phyloP scores from a whole-genome alignment of 2,888 invertebrate species.

The Xanthia togata region DNA sequence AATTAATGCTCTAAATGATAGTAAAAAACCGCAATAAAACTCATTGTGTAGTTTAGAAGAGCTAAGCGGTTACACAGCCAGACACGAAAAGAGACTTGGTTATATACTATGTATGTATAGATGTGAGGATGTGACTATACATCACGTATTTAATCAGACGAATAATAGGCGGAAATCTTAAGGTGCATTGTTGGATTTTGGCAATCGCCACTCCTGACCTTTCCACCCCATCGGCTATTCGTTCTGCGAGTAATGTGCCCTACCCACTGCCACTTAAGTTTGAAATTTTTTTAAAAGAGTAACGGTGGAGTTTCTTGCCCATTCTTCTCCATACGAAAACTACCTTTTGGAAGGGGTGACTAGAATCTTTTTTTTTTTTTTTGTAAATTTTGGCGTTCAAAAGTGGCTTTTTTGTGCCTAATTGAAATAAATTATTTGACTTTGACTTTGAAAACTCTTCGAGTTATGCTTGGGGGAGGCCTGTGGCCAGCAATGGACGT shows the following conservation, averaged over 20 bases:
- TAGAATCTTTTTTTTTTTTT: no score
- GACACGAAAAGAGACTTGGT: neutral
- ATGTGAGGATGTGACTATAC: neutral
- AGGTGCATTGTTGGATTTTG: neutral
- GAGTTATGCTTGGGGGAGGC: neutral
- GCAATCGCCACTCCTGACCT: neutral
- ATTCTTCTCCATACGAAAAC: no score
- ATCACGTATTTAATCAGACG: neutral
- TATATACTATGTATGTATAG: neutral
- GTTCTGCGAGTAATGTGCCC: neutral
- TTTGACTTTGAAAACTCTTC: neutral
- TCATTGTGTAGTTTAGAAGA: neutral
- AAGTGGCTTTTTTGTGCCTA: no score
- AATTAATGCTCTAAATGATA: neutral
- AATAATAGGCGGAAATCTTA: constrained; percentile 3
- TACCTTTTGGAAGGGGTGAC: no score
- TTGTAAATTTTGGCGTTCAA: no score
- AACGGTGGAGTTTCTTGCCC: no score
- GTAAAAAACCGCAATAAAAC: neutral
- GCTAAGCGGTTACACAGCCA: neutral
- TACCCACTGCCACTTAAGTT: neutral
- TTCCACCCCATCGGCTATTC: no score
- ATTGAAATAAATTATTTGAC: no score
- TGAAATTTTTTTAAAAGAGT: no score
- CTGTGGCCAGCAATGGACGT: neutral